Evolutionary conservation across 2,888 invertebrate species (phyloP).

Genomic region (Encarsia formosa): DNA sequence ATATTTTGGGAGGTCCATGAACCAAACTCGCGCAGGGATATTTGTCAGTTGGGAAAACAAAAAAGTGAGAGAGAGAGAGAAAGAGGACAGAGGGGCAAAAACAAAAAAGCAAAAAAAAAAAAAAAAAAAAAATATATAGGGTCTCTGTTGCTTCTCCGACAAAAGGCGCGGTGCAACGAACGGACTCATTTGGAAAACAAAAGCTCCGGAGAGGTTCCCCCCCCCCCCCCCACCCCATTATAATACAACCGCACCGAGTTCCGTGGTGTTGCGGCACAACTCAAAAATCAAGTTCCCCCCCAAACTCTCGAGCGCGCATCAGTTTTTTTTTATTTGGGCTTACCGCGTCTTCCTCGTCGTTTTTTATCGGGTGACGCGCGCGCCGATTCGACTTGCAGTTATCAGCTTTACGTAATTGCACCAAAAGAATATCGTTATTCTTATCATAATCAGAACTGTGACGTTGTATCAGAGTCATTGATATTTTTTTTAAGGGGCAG

Average conservation of each 20-base stretch:
- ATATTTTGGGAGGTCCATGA: too few relatives aligned
- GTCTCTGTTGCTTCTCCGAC: too few relatives aligned
- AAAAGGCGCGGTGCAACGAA: slow-evolving; percentile 26
- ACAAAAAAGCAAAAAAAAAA: slow-evolving; percentile 7
- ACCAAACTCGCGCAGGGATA: too few relatives aligned
- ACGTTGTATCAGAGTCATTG: too few relatives aligned
- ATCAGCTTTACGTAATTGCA: slow-evolving; percentile 43
- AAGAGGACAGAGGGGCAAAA: background rate
- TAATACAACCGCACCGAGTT: slow-evolving; percentile 36
- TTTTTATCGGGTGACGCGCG: background rate
- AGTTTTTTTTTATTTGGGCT: background rate
- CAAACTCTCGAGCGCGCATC: background rate
- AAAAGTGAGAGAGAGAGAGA: slow-evolving; percentile 13
- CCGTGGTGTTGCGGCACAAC: too few relatives aligned
- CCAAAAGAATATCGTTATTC: slow-evolving; percentile 39
- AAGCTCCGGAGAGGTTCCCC: too few relatives aligned
- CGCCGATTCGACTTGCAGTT: slow-evolving; percentile 32
- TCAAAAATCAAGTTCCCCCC: slow-evolving; percentile 16
- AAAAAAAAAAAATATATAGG: slow-evolving; percentile 27
- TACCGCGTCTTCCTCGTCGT: background rate
- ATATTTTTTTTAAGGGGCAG: too few relatives aligned
- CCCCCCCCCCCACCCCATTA: slow-evolving; percentile 33
- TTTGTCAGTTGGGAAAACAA: too few relatives aligned
- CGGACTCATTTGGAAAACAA: slow-evolving; percentile 45
- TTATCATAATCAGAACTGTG: slow-evolving; percentile 33